A percentile compares a stretch with the other conserved stretches of the same genome.
Evolutionary conservation across 2,113 vertebrate genomes (phyloP).

Genomic region (Engystomops pustulosus): DNA sequence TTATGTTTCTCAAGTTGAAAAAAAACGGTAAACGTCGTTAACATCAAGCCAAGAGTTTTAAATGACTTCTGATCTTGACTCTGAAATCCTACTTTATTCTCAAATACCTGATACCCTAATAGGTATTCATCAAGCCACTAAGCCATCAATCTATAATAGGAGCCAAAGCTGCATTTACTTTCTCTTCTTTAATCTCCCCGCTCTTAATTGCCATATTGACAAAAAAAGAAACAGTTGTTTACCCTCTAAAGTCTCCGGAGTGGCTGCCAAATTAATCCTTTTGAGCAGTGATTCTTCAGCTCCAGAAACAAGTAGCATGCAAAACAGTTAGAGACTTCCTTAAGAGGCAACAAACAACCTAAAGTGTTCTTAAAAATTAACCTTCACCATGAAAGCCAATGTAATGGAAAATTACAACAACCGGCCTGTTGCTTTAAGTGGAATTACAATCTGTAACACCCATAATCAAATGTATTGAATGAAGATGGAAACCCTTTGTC

Average conservation of each 20-base stretch:
- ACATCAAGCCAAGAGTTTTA: constrained; percentile 51
- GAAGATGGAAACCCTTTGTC: neutral
- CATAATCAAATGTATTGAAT: neutral
- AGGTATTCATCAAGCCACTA: constrained; percentile 68
- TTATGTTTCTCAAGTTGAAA: constrained; percentile 22
- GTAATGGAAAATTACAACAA: constrained; percentile 26
- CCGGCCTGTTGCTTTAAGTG: neutral
- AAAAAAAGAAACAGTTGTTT: constrained; percentile 81
- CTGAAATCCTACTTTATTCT: constrained; percentile 56
- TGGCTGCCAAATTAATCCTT: constrained; percentile 79
- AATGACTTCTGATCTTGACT: constrained; percentile 62
- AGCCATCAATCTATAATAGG: constrained; percentile 69
- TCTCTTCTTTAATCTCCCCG: constrained; percentile 74
- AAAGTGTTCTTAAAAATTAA: constrained; percentile 63
- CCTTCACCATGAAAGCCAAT: constrained; percentile 64
- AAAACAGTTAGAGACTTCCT: constrained; percentile 68
- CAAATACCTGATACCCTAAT: constrained; percentile 61
- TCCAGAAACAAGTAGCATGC: constrained; percentile 72
- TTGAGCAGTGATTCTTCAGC: constrained; percentile 71
- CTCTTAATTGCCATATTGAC: constrained; percentile 81
- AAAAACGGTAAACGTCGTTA: constrained; percentile 49
- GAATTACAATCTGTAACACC: neutral
- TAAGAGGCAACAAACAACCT: constrained; percentile 62
- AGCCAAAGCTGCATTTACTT: constrained; percentile 74
- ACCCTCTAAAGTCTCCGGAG: constrained; percentile 76